Base-by-base conservation (phyloP, 1,140 invertebrate genomes). In the Belonocnema kinseyi region DNA sequence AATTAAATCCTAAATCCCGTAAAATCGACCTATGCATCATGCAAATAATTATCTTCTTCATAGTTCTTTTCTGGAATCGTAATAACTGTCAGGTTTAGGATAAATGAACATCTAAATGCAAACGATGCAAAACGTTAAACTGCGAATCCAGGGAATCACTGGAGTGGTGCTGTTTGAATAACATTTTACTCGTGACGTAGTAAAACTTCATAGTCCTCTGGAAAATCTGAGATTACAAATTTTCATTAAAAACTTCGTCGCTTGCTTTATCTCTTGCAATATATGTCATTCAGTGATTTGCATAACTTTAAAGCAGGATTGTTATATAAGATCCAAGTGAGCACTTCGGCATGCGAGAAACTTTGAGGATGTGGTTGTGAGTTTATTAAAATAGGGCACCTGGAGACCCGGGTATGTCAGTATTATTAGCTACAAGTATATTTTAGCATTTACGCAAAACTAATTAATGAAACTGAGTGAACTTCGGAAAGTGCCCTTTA, bases 121-220 rank as follows among this genome's bases (percentile, higher is more conserved):
- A 66, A 66, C 26, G 61, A 66, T 66, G 58, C 58, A 66, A 33
- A 66, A 66, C 58, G 58, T 66, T 66, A 66, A 40, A 66, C 26
- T 66, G 33, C 26, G 26, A 66, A 66, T 66, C 16, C 26, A 46
- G 61, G 7, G 40, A 66, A 66, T 66, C 26, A 66, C 61, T 33
- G 26, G 19, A 16, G 61, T 33, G 58, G 58, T 61, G 13, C 14
- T 40, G 61, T 66, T 66, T 66, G 61, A 66, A 46, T 66, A 66
- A 66, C 33, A 66, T 66, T 66, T 66, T 66, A 46, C 26, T 33
- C 26, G 33, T 66, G 61, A 66, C 14, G 33, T 26, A 66, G 13
- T 8, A 33, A 66, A 66, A 66, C 61, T 66, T 66, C 40, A 66
- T 66, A n/a, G 26, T 40, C 21, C 26, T 14, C 61, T 66, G 33